Conservation (phyloP, 1,140 invertebrate species). For the Wasmannia auropunctata region DNA sequence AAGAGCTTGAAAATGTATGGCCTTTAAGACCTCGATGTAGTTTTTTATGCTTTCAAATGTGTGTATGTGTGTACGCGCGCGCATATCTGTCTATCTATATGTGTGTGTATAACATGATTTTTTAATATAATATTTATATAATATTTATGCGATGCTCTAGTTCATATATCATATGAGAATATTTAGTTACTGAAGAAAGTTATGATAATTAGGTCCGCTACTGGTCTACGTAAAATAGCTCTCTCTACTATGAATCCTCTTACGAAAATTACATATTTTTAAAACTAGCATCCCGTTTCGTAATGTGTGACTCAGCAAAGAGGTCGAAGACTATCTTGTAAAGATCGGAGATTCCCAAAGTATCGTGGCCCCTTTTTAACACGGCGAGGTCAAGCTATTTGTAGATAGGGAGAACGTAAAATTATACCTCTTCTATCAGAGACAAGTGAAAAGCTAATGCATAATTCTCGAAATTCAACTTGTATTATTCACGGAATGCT, state of each 20-base stretch:
- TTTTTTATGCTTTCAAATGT: not conserved
- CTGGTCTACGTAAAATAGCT: not conserved
- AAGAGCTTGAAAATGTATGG: not conserved
- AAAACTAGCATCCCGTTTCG: not conserved
- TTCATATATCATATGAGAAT: not conserved
- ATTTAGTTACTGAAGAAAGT: not conserved
- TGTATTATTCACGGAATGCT: slow-evolving; percentile 12
- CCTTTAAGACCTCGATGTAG: not conserved
- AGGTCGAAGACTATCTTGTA: not conserved
- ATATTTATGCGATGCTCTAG: not conserved
- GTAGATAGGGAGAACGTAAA: not conserved
- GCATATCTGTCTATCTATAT: not conserved
- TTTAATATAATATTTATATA: not conserved
- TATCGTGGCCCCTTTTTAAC: slow-evolving; percentile 14
- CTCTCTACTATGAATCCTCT: not conserved
- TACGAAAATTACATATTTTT: slow-evolving; percentile 18
- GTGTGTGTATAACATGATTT: not conserved
- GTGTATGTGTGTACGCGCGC: not conserved
- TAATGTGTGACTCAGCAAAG: not conserved
- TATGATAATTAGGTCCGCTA: not conserved
- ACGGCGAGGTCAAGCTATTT: slow-evolving; percentile 46
- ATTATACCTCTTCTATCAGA: slow-evolving; percentile 22
- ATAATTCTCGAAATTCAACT: slow-evolving; percentile 36
- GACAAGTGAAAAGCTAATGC: not conserved
- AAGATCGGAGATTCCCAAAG: not conserved